Base-by-base conservation (phyloP, 2,888 invertebrate species). In the Antitype chi region DNA sequence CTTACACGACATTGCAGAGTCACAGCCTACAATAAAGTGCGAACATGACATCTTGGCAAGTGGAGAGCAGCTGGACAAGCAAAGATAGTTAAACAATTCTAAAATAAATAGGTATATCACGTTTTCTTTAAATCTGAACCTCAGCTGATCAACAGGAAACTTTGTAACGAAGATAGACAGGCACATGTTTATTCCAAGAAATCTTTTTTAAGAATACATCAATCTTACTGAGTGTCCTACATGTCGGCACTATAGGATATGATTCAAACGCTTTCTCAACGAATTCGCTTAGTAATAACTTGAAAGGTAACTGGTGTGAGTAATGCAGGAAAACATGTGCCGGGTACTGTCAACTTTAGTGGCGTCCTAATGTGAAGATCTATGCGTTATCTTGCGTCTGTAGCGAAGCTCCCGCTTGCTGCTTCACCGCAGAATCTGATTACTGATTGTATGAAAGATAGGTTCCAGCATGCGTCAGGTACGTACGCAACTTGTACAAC, bases 301-400 rank as follows among this genome's bases (percentile, higher is more conserved):
- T 85, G 85, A 86, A 88, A 86, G 85, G 78, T 79, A 85, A 81
- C 82, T 79, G 79, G 71, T 70, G 75, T 86, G 87, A 88, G 85
- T 87, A 85, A 93, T 90, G 89, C 87, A 90, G 90, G 90, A 92
- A 92, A 91, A 91, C 88, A 81, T 90, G 87, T 87, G 90, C 86
- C 87, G 81, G 88, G 88, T 86, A 85, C 82, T 80, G 91, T 92
- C 91, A 92, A 91, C 89, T 91, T 90, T 89, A 91, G 90, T 90
- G 86, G 87, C 85, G 86, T 87, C 88, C 88, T 91, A 93, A 92
- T 91, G 91, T 92, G 91, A 89, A 88, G 86, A 89, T 92, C 92
- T 92, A 88, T 88, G 71, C 89, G 89, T 89, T 91, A 90, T 92
- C 92, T 89, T 83, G 88, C 74, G 89, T 90, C 91, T 88, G 89